phyloP scores from a whole-genome alignment of 2,888 invertebrate genomes.

The Acanthococcus lagerstroemiae region DNA sequence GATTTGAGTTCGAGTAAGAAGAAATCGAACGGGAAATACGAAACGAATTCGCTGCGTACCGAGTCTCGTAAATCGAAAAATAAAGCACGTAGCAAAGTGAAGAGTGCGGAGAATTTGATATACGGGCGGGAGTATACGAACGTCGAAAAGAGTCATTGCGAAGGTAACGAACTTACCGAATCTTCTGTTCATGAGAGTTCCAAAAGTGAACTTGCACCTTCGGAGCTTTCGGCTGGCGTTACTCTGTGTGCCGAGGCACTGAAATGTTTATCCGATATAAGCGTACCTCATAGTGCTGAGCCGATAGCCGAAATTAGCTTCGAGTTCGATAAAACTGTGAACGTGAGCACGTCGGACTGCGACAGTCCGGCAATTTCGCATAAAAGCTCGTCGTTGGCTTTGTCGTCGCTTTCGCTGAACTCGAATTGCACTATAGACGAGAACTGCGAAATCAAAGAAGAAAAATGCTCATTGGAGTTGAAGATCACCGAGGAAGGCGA shows the following conservation, averaged over 20 bases:
- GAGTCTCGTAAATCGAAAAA: conserved; percentile 9
- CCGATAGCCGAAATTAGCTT: neutral
- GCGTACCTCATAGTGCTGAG: neutral
- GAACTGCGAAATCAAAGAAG: conserved; percentile 8
- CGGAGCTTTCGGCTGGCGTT: neutral
- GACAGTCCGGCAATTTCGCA: neutral
- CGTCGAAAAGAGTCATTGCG: no score
- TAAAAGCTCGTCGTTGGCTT: conserved; percentile 13
- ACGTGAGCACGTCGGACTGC: conserved; percentile 3
- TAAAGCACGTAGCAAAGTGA: neutral
- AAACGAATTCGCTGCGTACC: conserved; percentile 9
- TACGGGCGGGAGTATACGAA: neutral
- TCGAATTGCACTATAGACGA: conserved; percentile 9
- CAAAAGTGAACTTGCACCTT: no score
- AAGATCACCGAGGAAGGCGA: conserved; percentile 5
- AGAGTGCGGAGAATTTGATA: conserved; percentile 15
- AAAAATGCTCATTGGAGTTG: conserved; percentile 7
- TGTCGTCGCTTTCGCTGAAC: conserved; percentile 16
- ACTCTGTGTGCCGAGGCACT: conserved; percentile 8
- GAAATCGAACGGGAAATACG: neutral
- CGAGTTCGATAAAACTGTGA: neutral
- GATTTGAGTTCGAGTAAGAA: neutral
- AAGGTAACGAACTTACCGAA: no score
- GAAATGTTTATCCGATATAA: conserved; percentile 10
- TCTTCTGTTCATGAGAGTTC: no score